A percentile compares a stretch with the other conserved stretches of the same genome.
Evolutionary conservation across 2,888 invertebrate genomes (phyloP).

Genomic region (Agrypnus murinus): DNA sequence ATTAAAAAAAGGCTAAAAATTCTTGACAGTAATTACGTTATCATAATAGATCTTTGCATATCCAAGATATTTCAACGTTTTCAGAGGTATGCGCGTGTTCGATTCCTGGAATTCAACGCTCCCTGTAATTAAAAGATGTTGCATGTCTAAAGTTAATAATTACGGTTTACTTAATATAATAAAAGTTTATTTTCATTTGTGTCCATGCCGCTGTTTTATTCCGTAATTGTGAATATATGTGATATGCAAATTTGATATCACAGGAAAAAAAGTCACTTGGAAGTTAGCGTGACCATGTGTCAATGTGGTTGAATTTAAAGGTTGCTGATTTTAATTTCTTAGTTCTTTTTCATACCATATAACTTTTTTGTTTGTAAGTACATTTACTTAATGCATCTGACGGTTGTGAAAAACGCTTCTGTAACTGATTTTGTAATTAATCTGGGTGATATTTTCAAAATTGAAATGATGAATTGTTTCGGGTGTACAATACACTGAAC

Average conservation of each 20-base stretch:
- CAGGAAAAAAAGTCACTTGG: conserved; percentile 52
- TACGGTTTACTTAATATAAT: conserved; percentile 54
- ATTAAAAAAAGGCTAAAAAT: conserved; percentile 44
- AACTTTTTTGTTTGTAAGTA: conserved; percentile 18
- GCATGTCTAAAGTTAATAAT: conserved; percentile 60
- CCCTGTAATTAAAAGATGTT: conserved; percentile 58
- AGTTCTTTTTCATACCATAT: conserved; percentile 24
- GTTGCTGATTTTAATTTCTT: conserved; percentile 59
- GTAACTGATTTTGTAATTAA: neutral
- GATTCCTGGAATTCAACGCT: conserved; percentile 51
- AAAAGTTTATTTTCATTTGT: conserved; percentile 61
- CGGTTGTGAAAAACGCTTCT: conserved; percentile 8
- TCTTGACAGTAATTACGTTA: conserved; percentile 47
- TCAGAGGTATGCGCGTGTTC: conserved; percentile 50
- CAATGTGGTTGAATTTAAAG: conserved; percentile 62
- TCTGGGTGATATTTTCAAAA: neutral
- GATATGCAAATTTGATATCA: conserved; percentile 60
- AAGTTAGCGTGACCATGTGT: conserved; percentile 62
- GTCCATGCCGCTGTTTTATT: conserved; percentile 58
- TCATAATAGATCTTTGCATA: conserved; percentile 52
- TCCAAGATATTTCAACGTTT: conserved; percentile 49
- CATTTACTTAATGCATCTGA: conserved; percentile 13
- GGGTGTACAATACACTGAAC: conserved; percentile 5
- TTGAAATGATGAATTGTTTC: neutral
- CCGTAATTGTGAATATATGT: conserved; percentile 59